Base-by-base conservation (phyloP, 2,113 vertebrate species). In the Nasalis larvatus region DNA sequence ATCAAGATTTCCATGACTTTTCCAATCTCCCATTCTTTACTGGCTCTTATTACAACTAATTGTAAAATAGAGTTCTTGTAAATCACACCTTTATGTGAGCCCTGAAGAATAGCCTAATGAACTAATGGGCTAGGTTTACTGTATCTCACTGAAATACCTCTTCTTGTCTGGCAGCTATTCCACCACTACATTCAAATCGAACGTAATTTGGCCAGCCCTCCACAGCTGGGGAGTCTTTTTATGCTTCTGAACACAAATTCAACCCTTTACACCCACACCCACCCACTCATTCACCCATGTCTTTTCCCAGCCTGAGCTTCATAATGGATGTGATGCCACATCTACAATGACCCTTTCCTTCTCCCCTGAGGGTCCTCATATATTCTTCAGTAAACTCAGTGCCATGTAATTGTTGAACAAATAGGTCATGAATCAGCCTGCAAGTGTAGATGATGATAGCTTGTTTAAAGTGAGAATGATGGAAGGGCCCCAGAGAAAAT, bases 71-170 rank as follows among this genome's bases (percentile, higher is more conserved):
- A 3, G 6, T 73, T 94, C 69, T 87, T 87, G 93, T 95, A 97
- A 97, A 89, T 94, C 73, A 94, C 45, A 49, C 92, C 66, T 96
- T 88, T 96, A 54, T 92, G 58, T 95, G 82, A 96, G 30, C 17
- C 54, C 17, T 11, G 52, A 95, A 95, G 60, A 96, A 49, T 17
- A 92, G 49, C 25, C 8, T 2, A 2, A 60, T 97, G 95, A 97
- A 89, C 89, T 97, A 92, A 97, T 88, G 52, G 66, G 76, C 97
- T 96, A 96, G 96, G 92, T 98, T 94, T 60, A 42, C 63, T 25
- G 63, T 52, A 37, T 32, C 76, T 68, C 87, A 68, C 78, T 76
- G 84, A 94, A 60, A 97, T 49, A 66, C 6, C 78, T 91, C 56
- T 89, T 0, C 0, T 63, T 96, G 18, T 35, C 89, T 97, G 93